These are phyloP conservation scores for Amphilophus citrinellus DNA, from an alignment of 2,113 vertebrate species.

Conservation along the genomic window DNA sequence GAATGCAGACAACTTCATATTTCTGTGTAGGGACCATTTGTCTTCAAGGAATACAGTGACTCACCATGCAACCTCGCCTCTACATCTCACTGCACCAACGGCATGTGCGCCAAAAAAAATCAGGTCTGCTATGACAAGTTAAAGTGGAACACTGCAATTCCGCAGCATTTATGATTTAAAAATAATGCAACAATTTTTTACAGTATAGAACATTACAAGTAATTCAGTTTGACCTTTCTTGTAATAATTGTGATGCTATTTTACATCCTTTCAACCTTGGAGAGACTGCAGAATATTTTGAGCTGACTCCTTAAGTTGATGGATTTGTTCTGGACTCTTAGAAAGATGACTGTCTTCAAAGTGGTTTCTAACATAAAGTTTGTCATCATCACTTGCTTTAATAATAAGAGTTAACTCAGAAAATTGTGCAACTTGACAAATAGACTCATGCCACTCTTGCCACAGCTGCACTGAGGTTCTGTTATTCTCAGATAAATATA, in stretches of 20 bases:
- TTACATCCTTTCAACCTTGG: background rate
- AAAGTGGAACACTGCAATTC: background rate
- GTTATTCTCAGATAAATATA: background rate
- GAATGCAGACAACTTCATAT: constrained; percentile 48
- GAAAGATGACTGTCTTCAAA: background rate
- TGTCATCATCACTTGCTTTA: background rate
- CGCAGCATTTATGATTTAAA: background rate
- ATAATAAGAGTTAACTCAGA: background rate
- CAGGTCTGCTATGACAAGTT: background rate
- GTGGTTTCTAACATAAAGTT: background rate
- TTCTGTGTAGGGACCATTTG: constrained; percentile 17
- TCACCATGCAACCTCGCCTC: background rate
- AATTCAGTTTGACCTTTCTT: background rate
- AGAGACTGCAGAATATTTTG: background rate
- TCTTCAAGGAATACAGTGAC: constrained; percentile 51
- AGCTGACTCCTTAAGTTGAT: background rate
- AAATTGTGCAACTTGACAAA: background rate
- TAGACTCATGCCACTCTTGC: background rate
- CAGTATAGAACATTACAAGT: background rate
- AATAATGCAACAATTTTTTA: background rate
- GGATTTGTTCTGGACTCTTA: no score
- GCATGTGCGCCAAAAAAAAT: constrained; percentile 22
- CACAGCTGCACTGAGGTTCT: background rate
- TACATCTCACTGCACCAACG: constrained; percentile 10
- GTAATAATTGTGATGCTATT: background rate